These are phyloP conservation scores for Drosophila bunnanda DNA, from an alignment of 2,888 invertebrate genomes.

Conservation along the genomic window DNA sequence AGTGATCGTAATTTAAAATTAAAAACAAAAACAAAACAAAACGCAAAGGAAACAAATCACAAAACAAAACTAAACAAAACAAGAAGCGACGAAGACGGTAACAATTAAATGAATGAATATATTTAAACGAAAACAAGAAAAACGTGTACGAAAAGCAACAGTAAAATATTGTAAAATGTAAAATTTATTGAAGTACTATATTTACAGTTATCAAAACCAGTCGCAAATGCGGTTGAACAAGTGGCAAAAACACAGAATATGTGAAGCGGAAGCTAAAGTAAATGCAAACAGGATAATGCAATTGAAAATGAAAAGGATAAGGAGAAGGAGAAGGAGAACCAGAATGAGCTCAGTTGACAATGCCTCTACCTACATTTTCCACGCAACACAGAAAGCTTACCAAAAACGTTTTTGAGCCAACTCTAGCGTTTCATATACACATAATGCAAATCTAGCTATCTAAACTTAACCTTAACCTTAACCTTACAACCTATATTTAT, in stretches of 20 bases:
- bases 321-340: constrained; percentile 3
- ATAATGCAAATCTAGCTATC: constrained; percentile 53
- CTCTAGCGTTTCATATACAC: constrained; percentile 75
- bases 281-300: constrained; percentile 5
- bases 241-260: constrained; percentile 1
- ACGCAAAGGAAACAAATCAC: constrained; percentile 42
- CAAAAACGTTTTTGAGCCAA: constrained; percentile 50
- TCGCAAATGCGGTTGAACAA: constrained; percentile 20
- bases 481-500: constrained; percentile 50
- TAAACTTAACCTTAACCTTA: constrained; percentile 38
- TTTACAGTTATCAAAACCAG: constrained; percentile 49
- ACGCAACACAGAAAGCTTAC: constrained; percentile 55
- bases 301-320: too few relatives aligned
- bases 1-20: constrained; percentile 82
- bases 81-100: constrained; percentile 36
- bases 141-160: constrained; percentile 81
- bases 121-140: constrained; percentile 42
- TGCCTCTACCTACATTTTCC: constrained; percentile 47
- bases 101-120: constrained; percentile 47
- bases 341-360: constrained; percentile 30
- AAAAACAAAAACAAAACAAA: constrained; percentile 40
- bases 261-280: neutral
- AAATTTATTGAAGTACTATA: constrained; percentile 48
- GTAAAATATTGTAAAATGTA: constrained; percentile 67
- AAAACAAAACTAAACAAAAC: constrained; percentile 40